These are phyloP conservation scores for Pteronura brasiliensis DNA, from an alignment of 2,113 vertebrate genomes.

Conservation along the genomic window DNA sequence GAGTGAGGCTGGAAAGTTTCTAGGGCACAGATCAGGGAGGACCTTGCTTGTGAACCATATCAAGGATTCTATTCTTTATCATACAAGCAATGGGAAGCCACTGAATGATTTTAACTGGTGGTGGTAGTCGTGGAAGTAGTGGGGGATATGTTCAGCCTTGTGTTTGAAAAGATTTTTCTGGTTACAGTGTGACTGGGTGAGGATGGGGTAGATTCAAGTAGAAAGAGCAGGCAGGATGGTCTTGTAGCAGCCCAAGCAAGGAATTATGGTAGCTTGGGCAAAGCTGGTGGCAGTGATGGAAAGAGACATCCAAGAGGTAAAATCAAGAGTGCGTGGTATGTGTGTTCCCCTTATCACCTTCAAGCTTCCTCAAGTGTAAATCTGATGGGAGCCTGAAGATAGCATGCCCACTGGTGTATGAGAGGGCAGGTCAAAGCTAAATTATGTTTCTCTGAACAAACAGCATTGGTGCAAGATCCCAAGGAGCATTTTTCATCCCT, in stretches of 20 bases:
- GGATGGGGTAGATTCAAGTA: neutral
- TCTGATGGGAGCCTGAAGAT: neutral
- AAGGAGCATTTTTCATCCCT: conserved; percentile 14
- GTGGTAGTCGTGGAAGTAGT: too few relatives aligned
- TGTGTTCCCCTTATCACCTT: neutral
- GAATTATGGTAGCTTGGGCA: neutral
- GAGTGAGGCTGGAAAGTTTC: neutral
- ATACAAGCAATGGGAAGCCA: neutral
- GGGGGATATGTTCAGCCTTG: neutral
- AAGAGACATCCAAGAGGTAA: neutral
- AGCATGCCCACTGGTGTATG: neutral
- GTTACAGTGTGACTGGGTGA: neutral
- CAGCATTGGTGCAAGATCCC: neutral
- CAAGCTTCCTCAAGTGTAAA: conserved; percentile 20
- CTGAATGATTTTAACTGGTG: neutral
- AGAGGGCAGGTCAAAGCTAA: neutral
- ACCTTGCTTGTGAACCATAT: neutral
- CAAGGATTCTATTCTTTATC: neutral
- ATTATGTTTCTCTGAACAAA: conserved; percentile 2
- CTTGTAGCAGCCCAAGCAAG: neutral
- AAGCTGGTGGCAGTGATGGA: neutral
- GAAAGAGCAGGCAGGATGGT: neutral
- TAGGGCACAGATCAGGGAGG: neutral
- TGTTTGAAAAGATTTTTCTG: neutral
- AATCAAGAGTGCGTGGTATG: neutral